A percentile compares a stretch with the other conserved stretches of the same genome.
Evolutionary conservation across 2,797 vertebrate species (phyloP).

Genomic region (Rallus crepitans): DNA sequence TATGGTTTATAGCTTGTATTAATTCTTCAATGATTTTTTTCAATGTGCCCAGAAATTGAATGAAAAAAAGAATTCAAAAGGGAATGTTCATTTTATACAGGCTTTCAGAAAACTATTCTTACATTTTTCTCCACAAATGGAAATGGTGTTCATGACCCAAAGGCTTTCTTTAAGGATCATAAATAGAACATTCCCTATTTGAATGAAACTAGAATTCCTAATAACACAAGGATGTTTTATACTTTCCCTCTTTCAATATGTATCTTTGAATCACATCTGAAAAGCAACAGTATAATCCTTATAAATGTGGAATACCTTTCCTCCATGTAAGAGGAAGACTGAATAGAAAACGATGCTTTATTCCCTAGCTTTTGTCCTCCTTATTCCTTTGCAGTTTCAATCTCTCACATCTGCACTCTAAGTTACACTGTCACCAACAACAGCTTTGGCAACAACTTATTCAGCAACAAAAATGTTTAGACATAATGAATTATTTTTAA

Average conservation of each 20-base stretch:
- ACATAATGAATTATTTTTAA: background rate
- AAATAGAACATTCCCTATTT: constrained; percentile 12
- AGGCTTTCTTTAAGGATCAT: constrained; percentile 7
- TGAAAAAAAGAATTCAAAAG: background rate
- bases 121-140: constrained; percentile 21
- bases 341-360: background rate
- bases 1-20: background rate
- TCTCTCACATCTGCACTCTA: background rate
- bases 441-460: background rate
- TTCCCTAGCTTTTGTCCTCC: constrained; percentile 1
- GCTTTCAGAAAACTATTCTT: background rate
- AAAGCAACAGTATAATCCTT: constrained; percentile 25
- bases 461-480: background rate
- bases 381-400: background rate
- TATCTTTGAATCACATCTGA: background rate
- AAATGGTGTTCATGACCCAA: constrained; percentile 4
- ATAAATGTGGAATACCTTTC: background rate
- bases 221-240: background rate
- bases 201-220: constrained; percentile 21
- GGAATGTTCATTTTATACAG: background rate
- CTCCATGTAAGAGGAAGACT: background rate
- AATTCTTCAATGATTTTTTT: background rate
- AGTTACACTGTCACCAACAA: background rate
- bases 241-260: background rate
- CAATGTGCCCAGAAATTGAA: background rate